Percentiles rank a stretch among this genome's conserved stretches.
phyloP scores from a whole-genome alignment of 1,140 invertebrate genomes.

The Saccostrea echinata region DNA sequence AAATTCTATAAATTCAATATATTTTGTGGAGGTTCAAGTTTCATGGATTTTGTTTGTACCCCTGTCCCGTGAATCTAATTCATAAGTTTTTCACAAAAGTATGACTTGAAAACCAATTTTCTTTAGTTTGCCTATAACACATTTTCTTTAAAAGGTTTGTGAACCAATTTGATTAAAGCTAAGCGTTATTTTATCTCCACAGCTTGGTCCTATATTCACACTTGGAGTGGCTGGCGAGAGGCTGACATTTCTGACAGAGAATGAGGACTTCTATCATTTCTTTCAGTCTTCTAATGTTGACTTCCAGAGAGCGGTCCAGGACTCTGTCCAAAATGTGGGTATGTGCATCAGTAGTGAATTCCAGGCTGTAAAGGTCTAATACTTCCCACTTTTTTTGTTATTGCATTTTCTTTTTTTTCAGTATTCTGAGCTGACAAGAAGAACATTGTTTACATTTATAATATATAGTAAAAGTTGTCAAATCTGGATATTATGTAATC shows the following conservation, averaged over 20 bases:
- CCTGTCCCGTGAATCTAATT: too few species aligned
- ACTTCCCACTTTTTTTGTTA: background rate
- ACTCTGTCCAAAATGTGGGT: slow-evolving; percentile 53
- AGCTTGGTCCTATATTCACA: slow-evolving; percentile 74
- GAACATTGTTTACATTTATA: background rate
- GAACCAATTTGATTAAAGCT: too few species aligned
- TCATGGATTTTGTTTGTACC: too few species aligned
- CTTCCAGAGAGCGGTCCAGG: slow-evolving; percentile 73
- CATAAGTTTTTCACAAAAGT: too few species aligned
- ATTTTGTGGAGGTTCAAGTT: too few species aligned
- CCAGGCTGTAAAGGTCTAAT: background rate
- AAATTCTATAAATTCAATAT: too few species aligned
- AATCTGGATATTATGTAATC: too few species aligned
- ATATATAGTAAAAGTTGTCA: too few species aligned
- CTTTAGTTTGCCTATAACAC: too few species aligned
- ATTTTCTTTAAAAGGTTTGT: too few species aligned
- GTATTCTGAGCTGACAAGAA: background rate
- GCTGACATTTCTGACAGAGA: slow-evolving; percentile 72
- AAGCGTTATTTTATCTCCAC: slow-evolving; percentile 52
- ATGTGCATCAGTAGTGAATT: background rate
- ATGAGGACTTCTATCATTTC: slow-evolving; percentile 70
- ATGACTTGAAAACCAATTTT: too few species aligned
- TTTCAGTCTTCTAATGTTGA: slow-evolving; percentile 70
- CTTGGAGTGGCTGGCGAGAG: slow-evolving; percentile 72
- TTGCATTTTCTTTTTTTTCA: background rate